Evolutionary conservation across 1,140 invertebrate genomes (phyloP), one percentile per base, ranked within the genome.

Genomic region (Cataglyphis hispanica): DNA sequence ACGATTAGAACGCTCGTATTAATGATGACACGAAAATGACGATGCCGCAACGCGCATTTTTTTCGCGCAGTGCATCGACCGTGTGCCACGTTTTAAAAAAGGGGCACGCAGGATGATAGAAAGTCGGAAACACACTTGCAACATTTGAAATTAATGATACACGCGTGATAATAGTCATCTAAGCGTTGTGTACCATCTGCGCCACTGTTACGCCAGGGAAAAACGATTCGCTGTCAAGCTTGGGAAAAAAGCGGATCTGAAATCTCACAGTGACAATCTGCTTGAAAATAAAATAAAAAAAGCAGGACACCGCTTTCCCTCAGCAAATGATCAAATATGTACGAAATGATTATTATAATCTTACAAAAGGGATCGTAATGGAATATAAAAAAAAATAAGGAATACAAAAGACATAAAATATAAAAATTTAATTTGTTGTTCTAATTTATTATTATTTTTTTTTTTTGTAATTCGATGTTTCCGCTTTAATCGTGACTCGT

Each of bases 41-140:
- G 70, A 84, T 83, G 67, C 67, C n/a, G 67, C 80, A 77, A 88
- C 72, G 60, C 34, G 40, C 58, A 66, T 78, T 89, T 80, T 81
- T 60, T 75, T 72, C 37, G 58, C 53, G 11, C 31, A 25, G 64
- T 78, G 37, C 70, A 87, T 69, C 76, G 22, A 87, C 58, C 66
- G 58, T 53, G 43, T 7, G 31, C 22, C 70, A 31, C 56, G 61
- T 13, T 88, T 75, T 67, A 74, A 83, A 83, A 81, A 72, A 83
- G 67, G 13, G 16, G 46, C 46, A 43, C 67, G 22, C 25, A 56
- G 19, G 37, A 80, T 72, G 46, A 50, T 85, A 72, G 16, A 88
- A 88, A 85, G 74, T 84, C 87, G 87, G 87, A 89, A 88, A 75
- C 22, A 80, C 22, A 46, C 34, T 66, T 85, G 84, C 69, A 22